Percentiles rank a stretch among this genome's conserved stretches.
Evolutionary conservation across 2,113 vertebrate species (phyloP).

Genomic region (Zootoca vivipara): DNA sequence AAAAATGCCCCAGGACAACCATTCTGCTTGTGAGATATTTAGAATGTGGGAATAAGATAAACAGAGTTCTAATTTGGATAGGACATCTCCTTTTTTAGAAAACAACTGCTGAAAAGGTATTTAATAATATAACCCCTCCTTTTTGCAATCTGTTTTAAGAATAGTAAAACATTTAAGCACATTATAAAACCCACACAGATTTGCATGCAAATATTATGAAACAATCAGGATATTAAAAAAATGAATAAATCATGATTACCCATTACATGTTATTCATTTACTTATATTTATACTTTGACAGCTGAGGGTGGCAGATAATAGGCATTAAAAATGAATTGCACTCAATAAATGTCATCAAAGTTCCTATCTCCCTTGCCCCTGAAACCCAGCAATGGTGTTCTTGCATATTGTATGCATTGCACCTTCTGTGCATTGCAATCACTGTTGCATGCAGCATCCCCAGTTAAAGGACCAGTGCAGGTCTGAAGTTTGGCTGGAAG

Average conservation of each 20-base stretch:
- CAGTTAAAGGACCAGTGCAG: not conserved
- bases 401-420: not conserved
- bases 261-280: not conserved
- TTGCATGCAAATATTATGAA: not conserved
- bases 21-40: not conserved
- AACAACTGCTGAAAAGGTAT: not conserved
- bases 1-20: not conserved
- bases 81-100: not conserved
- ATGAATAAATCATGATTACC: too few species aligned
- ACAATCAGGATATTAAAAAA: not conserved
- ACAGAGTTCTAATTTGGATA: not conserved
- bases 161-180: not conserved
- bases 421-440: too few species aligned
- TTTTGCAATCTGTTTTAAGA: not conserved
- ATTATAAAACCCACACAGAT: not conserved
- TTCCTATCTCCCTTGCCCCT: not conserved
- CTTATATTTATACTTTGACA: not conserved
- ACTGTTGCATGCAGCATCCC: not conserved
- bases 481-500: not conserved
- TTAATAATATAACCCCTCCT: not conserved
- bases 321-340: not conserved
- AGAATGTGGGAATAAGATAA: not conserved
- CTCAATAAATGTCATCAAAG: not conserved
- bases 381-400: not conserved
- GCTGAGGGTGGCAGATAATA: not conserved